Conservation (phyloP, 2,797 vertebrate species). For the Oreochromis mossambicus region DNA sequence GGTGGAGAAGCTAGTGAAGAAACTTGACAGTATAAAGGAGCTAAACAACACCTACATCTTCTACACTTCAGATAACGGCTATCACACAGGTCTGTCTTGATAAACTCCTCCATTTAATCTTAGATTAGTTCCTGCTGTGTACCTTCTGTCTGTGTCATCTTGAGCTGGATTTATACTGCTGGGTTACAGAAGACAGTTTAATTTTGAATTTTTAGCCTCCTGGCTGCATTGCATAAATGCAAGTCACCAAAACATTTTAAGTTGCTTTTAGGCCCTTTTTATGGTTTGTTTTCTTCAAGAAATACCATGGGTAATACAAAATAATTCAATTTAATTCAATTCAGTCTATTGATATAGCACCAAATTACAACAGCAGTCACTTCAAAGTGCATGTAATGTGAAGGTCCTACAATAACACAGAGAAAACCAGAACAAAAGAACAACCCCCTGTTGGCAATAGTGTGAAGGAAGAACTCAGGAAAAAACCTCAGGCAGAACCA, state of each 20-base stretch:
- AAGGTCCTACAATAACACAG: neutral
- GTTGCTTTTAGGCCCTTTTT: neutral
- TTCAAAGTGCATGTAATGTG: neutral
- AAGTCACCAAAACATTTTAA: neutral
- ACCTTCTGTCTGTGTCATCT: neutral
- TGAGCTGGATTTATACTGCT: neutral
- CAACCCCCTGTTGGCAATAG: neutral
- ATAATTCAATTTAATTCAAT: neutral
- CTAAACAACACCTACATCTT: constrained; percentile 80
- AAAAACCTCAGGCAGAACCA: neutral
- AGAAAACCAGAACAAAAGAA: neutral
- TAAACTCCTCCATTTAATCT: neutral
- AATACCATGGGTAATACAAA: neutral
- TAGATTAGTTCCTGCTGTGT: neutral
- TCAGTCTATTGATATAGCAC: neutral
- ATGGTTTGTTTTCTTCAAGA: neutral
- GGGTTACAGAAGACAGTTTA: neutral
- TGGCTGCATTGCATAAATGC: neutral
- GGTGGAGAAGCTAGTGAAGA: constrained; percentile 77
- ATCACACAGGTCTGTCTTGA: constrained; percentile 75
- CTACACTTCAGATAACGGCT: constrained; percentile 82
- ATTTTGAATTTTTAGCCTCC: neutral
- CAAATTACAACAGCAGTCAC: neutral
- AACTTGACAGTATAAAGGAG: constrained; percentile 67
- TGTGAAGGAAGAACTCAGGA: neutral